phyloP scores from a whole-genome alignment of 2,888 invertebrate genomes.

The Branchipolynoe longqiensis region DNA sequence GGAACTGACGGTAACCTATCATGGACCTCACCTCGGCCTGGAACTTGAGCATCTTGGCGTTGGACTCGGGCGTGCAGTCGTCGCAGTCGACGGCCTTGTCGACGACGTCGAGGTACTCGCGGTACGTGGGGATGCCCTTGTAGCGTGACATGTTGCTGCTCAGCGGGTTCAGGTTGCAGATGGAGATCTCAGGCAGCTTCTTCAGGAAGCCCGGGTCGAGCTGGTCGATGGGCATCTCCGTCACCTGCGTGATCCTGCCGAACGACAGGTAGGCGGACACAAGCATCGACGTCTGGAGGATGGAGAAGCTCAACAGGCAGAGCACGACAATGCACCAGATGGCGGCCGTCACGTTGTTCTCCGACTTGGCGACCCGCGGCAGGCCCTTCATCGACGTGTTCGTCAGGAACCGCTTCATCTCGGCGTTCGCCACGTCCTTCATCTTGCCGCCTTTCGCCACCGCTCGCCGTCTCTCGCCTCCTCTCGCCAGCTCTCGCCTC shows the following conservation, averaged over 20 bases:
- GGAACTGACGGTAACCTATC: background rate
- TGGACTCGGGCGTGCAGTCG: background rate
- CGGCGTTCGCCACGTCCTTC: background rate
- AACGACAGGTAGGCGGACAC: background rate
- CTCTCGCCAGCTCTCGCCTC: too few relatives aligned
- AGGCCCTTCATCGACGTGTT: slow-evolving; percentile 40
- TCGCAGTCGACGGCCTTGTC: background rate
- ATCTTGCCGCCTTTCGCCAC: too few relatives aligned
- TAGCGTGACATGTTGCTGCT: background rate
- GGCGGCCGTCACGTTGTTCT: background rate
- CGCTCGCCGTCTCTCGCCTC: too few relatives aligned
- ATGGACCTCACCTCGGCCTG: background rate
- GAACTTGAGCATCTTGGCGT: background rate
- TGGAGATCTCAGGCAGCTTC: background rate
- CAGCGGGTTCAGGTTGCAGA: slow-evolving; percentile 36
- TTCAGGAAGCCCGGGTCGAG: background rate
- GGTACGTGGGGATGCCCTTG: slow-evolving; percentile 6
- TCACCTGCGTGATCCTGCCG: slow-evolving; percentile 19
- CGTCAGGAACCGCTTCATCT: background rate
- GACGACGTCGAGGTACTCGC: slow-evolving; percentile 6
- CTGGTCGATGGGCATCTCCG: background rate
- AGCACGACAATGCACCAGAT: slow-evolving; percentile 12
- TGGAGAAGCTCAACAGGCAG: background rate
- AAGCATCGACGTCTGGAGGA: slow-evolving; percentile 13
- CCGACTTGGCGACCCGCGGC: slow-evolving; percentile 22